Conservation (phyloP, 2,797 vertebrate genomes). For the Anableps anableps region DNA sequence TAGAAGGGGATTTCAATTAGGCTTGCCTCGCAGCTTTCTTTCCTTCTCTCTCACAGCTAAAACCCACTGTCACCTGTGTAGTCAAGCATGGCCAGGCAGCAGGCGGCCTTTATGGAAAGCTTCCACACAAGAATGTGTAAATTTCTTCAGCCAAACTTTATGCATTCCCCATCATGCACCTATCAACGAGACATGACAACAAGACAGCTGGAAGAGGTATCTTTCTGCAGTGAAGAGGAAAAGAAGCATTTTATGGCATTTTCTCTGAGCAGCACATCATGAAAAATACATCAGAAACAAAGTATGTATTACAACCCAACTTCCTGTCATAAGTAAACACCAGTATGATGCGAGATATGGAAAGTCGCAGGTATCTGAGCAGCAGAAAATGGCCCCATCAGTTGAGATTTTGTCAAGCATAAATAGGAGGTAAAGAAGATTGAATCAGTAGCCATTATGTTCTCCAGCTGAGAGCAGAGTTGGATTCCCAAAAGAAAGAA, state of each 20-base stretch:
- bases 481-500: slow-evolving; percentile 14
- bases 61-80: slow-evolving; percentile 64
- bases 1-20: slow-evolving; percentile 75
- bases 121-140: slow-evolving; percentile 11
- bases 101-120: slow-evolving; percentile 21
- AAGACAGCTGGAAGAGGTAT: slow-evolving; percentile 44
- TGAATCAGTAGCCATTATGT: slow-evolving; percentile 25
- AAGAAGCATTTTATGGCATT: slow-evolving; percentile 49
- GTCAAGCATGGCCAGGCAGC: slow-evolving; percentile 54
- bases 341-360: slow-evolving; percentile 20
- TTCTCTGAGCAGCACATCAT: slow-evolving; percentile 44
- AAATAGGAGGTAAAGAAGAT: slow-evolving; percentile 8
- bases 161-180: slow-evolving; percentile 47
- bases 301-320: slow-evolving; percentile 25
- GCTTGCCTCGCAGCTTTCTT: slow-evolving; percentile 46
- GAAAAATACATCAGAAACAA: slow-evolving; percentile 65
- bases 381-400: slow-evolving; percentile 50
- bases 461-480: slow-evolving; percentile 32
- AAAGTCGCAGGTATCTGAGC: slow-evolving; percentile 23
- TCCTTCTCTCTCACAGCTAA: slow-evolving; percentile 48
- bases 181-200: slow-evolving; percentile 57
- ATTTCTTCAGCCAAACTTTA: slow-evolving; percentile 34
- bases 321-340: slow-evolving; percentile 46
- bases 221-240: slow-evolving; percentile 29
- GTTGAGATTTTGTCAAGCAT: slow-evolving; percentile 34